Evolutionary conservation across 2,888 invertebrate genomes (phyloP).

Genomic region (Harpalus rubripes): DNA sequence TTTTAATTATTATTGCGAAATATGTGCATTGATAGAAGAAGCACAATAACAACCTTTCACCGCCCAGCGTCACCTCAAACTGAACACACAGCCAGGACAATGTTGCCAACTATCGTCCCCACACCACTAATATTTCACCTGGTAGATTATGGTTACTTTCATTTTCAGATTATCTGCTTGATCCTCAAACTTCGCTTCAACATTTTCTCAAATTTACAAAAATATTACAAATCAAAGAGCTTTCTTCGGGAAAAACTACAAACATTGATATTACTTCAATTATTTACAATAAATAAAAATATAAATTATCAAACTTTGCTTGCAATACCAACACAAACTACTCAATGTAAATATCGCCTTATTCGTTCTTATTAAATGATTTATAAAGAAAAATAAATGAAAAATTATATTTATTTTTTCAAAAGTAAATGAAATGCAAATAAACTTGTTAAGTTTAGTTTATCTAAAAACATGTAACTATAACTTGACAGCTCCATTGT

Average conservation of each 20-base stretch:
- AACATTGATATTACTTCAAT: background rate
- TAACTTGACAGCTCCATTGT: too few species aligned
- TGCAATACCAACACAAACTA: background rate
- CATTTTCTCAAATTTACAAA: conserved; percentile 4
- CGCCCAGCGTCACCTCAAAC: conserved; percentile 59
- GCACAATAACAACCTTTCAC: conserved; percentile 59
- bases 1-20: conserved; percentile 59
- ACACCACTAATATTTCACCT: conserved; percentile 14
- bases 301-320: conserved; percentile 11
- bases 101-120: conserved; percentile 29
- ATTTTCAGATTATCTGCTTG: conserved; percentile 26
- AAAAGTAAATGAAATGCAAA: too few species aligned
- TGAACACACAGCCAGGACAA: conserved; percentile 48
- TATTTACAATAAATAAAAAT: conserved; percentile 26
- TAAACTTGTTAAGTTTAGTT: background rate
- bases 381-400: too few species aligned
- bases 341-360: too few species aligned
- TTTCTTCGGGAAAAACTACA: background rate
- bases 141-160: conserved; percentile 51
- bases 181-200: background rate
- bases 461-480: background rate
- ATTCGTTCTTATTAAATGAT: too few species aligned
- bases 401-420: too few species aligned
- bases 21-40: conserved; percentile 55
- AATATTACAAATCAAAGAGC: background rate